Evolutionary conservation across 2,113 vertebrate genomes (phyloP), one percentile per base, ranked within the genome.

Genomic region (Glareola pratincola): DNA sequence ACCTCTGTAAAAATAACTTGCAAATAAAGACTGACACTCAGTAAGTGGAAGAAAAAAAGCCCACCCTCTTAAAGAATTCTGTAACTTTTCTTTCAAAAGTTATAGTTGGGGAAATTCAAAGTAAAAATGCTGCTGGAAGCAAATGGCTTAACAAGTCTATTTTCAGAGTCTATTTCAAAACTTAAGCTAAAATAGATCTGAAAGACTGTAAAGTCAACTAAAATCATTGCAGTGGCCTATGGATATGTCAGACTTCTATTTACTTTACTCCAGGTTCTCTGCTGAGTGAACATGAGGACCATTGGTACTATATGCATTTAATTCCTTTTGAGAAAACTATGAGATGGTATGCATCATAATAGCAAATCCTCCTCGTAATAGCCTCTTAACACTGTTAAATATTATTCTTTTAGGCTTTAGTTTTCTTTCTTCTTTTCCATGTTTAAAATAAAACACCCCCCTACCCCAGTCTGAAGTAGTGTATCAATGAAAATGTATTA

Each of bases 181-280:
- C 13, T 79, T 57, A 87, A 92, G 96, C 93, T 78, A 94, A 94
- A 95, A 92, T 45, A 93, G 34, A 95, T 50, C 53, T 39, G 63
- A 90, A 96, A 94, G 66, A 88, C 54, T 68, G 37, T 93, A 68
- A 59, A 87, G n/a, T 39, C 68, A 92, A 80, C 57, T 88, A 85
- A 97, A 97, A 92, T 90, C 16, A 76, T 68, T 96, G 71, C 36
- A 82, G 43, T 41, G 63, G 54, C 82, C 82, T 96, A 94, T 34
- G 79, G 71, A 95, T 94, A 94, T 78, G 39, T 41, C 12, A 41
- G 41, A 86, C 56, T 83, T 82, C 54, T 83, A 51, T 37, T 84
- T 93, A 66, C 74, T 90, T 91, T 73, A 86, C 21, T 53, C 32
- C 4, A 68, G 53, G 21, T 67, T 83, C 71, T 88, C 39, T 86